Percentiles rank a stretch among this genome's conserved stretches.
phyloP scores from a whole-genome alignment of 1,140 invertebrate species.

The Drosophila novamexicana region DNA sequence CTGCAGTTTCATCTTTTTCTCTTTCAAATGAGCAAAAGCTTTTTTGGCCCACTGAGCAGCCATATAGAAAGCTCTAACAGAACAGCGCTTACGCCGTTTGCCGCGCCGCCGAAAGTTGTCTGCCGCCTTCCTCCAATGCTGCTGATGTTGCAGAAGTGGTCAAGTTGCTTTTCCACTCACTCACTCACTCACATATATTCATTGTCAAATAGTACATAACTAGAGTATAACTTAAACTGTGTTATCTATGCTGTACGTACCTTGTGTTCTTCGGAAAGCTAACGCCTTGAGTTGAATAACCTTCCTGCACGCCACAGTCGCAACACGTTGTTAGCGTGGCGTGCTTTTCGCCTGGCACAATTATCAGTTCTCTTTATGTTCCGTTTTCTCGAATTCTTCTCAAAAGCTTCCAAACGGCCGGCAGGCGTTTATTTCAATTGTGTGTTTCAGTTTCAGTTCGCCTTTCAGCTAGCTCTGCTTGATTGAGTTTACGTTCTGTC shows the following conservation, averaged over 20 bases:
- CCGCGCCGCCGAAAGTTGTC: background rate
- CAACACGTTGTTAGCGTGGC: conserved; percentile 22
- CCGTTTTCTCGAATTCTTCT: conserved; percentile 24
- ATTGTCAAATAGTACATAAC: conserved; percentile 2
- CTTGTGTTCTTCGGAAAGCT: background rate
- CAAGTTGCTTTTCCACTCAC: background rate
- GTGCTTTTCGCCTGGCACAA: conserved; percentile 44
- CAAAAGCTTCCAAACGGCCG: conserved; percentile 21
- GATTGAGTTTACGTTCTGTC: conserved; percentile 54
- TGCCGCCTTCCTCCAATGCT: conserved; percentile 9
- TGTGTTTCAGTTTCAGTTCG: background rate
- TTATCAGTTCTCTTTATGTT: conserved; percentile 30
- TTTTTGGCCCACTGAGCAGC: conserved; percentile 20
- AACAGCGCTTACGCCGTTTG: conserved; percentile 34
- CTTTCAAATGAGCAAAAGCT: conserved; percentile 25
- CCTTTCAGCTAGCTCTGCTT: conserved; percentile 7
- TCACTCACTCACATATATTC: background rate
- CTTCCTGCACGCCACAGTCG: conserved; percentile 28
- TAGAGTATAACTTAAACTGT: conserved; percentile 6
- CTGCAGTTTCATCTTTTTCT: conserved; percentile 39
- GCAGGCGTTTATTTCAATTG: conserved; percentile 15
- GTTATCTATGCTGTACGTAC: conserved; percentile 10
- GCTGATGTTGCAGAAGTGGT: conserved; percentile 35
- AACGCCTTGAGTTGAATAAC: conserved; percentile 41
- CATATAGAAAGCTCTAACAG: conserved; percentile 34